Base-by-base conservation (phyloP, 2,888 invertebrate species). In the Leucania comma region DNA sequence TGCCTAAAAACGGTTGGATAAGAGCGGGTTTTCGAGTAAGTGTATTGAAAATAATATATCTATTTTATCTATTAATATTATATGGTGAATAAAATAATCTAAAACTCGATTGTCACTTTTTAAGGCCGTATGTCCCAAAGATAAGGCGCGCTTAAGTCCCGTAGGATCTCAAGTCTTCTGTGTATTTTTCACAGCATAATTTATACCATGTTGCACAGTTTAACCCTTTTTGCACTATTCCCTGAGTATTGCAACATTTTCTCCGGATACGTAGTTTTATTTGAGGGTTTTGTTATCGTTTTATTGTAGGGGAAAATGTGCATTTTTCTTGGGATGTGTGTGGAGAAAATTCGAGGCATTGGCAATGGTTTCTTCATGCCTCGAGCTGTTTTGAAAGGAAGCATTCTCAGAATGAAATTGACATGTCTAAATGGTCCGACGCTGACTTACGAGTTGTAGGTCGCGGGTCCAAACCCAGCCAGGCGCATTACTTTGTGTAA, bases 151-250 rank as follows among this genome's bases (percentile, higher is more conserved):
- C 72, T 68, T 61, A 71, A 78, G 67, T 78, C 75, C 67, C 71
- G 78, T 67, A 32, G 78, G 79, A 77, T 83, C 80, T 80, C 75
- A 72, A 80, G 75, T 82, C 68, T 78, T 83, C 82, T 86, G 85
- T 88, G 76, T 87, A 83, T 86, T 86, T 86, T 80, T 77, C 85
- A 75, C 78, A 83, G 86, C 78, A 86, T 87, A 86, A 87, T 87
- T 83, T 86, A 87, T 88, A 82, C 82, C 74, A 78, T 80, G 84
- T 78, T 83, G 80, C 80, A 80, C 78, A 72, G 72, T 82, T 83
- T 83, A 82, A 83, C 83, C 83, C 73, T 80, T 80, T 82, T 75
- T 81, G 73, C 71, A 78, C 75, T 75, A 78, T 73, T 77, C 69
- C 48, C 68, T 64, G 78, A 70, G 57, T 26, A 74, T 80, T 80